phyloP scores from a whole-genome alignment of 1,140 invertebrate genomes.

The Drosophila ohnishii region DNA sequence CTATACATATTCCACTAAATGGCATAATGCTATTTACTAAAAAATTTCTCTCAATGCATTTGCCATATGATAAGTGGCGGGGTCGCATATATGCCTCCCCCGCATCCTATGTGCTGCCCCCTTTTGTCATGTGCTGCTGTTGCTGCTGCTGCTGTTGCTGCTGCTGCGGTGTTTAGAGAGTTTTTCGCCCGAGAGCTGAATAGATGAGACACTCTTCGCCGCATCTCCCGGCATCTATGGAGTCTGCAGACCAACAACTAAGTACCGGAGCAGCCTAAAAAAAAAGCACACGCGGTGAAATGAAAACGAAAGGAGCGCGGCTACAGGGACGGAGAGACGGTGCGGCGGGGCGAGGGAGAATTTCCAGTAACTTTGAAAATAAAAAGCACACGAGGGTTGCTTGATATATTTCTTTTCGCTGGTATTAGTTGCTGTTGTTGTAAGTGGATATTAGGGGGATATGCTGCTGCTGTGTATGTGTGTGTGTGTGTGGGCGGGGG shows the following conservation, averaged over 20 bases:
- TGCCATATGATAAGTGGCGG: constrained; percentile 50
- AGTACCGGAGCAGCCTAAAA: constrained; percentile 34
- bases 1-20: no score
- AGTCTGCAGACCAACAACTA: constrained; percentile 29
- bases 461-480: constrained; percentile 25
- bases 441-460: constrained; percentile 67
- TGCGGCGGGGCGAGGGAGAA: neutral
- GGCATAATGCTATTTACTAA: no score
- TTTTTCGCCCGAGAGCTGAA: constrained; percentile 44
- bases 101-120: constrained; percentile 26
- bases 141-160: constrained; percentile 10
- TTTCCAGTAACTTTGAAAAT: constrained; percentile 64
- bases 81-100: constrained; percentile 22
- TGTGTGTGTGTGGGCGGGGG: constrained; percentile 29
- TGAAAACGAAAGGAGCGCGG: constrained; percentile 55
- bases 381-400: constrained; percentile 75
- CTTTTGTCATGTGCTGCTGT: constrained; percentile 38
- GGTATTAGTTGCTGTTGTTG: constrained; percentile 67
- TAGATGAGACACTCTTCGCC: constrained; percentile 23
- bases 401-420: constrained; percentile 75
- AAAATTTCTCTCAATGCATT: constrained; percentile 19
- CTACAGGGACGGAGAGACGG: constrained; percentile 1
- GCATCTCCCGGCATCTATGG: constrained; percentile 9
- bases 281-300: constrained; percentile 39
- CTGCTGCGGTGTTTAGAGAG: constrained; percentile 61